These are phyloP conservation scores for Chunga burmeisteri DNA, from an alignment of 2,113 vertebrate species.

Conservation along the genomic window DNA sequence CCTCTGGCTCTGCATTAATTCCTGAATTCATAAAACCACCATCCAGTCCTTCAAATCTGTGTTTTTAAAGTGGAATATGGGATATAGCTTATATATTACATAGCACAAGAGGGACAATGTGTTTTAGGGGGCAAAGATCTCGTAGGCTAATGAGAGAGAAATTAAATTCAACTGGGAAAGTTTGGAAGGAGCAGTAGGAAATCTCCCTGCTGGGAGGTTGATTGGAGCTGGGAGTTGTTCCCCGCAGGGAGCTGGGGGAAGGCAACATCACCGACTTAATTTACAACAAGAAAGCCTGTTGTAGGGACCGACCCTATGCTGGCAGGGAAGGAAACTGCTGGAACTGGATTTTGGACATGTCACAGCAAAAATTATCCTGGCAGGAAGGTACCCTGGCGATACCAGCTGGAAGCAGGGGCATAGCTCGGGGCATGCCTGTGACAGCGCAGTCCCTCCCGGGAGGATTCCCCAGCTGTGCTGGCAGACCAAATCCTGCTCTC, in stretches of 20 bases:
- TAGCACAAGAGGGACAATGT: neutral
- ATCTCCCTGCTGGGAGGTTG: neutral
- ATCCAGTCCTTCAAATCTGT: neutral
- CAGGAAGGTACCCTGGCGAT: neutral
- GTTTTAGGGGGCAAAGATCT: neutral
- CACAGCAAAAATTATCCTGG: neutral
- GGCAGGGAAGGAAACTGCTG: neutral
- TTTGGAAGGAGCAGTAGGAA: neutral
- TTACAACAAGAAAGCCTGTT: neutral
- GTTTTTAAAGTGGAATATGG: neutral
- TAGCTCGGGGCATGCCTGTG: accelerated
- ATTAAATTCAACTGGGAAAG: neutral
- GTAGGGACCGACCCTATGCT: accelerated
- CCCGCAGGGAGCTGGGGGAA: neutral
- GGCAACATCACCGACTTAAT: neutral
- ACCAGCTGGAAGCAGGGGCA: neutral
- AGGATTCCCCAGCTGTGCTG: neutral
- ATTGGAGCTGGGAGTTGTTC: neutral
- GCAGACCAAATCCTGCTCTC: neutral
- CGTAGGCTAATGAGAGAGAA: neutral
- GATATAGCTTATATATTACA: neutral
- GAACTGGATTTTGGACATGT: neutral
- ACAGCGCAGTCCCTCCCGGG: accelerated
- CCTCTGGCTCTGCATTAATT: neutral
- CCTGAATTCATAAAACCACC: neutral